These are phyloP conservation scores for Nebria ingens DNA, from an alignment of 1,140 invertebrate species.

Conservation along the genomic window DNA sequence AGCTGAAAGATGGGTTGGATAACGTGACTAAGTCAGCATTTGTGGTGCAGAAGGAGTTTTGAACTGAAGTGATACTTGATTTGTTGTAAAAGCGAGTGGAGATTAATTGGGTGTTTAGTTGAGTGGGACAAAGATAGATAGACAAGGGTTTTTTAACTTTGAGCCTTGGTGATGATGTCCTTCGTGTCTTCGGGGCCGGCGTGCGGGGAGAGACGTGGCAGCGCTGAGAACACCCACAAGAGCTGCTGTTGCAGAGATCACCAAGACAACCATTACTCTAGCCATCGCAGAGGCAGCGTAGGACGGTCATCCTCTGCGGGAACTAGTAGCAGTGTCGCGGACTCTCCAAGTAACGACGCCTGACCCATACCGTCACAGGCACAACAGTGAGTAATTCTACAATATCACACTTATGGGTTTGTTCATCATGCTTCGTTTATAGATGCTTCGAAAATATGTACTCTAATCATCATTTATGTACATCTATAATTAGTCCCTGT, in stretches of 20 bases:
- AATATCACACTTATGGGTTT: not conserved
- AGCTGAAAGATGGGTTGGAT: no score
- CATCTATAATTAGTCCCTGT: no score
- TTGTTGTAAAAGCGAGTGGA: no score
- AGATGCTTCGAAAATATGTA: no score
- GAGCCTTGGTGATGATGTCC: slow-evolving; percentile 1
- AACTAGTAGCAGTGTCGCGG: not conserved
- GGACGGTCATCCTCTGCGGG: not conserved
- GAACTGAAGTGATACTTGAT: no score
- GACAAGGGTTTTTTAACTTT: not conserved
- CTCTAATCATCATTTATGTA: no score
- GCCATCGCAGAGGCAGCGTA: not conserved
- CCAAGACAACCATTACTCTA: not conserved
- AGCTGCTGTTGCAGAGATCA: not conserved
- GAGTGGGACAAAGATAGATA: not conserved
- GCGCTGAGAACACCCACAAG: not conserved
- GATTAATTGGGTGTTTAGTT: not conserved
- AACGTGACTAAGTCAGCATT: no score
- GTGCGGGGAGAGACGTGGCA: slow-evolving; percentile 1
- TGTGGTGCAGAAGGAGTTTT: no score
- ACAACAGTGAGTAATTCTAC: slow-evolving; percentile 3
- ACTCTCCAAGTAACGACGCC: not conserved
- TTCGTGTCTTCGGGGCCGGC: slow-evolving; percentile 4
- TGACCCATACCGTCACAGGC: slow-evolving; percentile 28
- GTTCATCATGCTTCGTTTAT: no score